A percentile compares a stretch with the other conserved stretches of the same genome.
phyloP scores from a whole-genome alignment of 2,888 invertebrate species.

The Parochlus steinenii region DNA sequence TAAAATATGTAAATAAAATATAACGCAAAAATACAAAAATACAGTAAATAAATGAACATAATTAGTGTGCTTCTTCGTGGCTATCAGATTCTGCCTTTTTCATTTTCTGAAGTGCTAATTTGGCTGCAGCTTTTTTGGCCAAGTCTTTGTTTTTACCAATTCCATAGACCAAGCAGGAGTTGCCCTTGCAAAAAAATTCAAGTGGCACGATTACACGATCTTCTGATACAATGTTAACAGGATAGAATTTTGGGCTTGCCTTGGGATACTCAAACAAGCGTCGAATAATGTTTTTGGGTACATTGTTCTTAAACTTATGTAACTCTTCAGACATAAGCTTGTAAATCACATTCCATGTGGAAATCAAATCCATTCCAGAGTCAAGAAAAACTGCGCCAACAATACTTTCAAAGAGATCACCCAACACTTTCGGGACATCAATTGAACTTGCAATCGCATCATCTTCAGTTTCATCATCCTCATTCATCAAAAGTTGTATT shows the following conservation, averaged over 20 bases:
- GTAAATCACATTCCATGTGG: slow-evolving; percentile 70
- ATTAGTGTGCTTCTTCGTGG: no score
- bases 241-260: slow-evolving; percentile 48
- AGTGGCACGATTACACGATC: slow-evolving; percentile 41
- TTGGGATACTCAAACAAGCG: slow-evolving; percentile 68
- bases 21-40: no score
- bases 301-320: slow-evolving; percentile 56
- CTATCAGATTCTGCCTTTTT: no score
- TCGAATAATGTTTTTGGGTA: slow-evolving; percentile 84
- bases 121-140: slow-evolving; percentile 65
- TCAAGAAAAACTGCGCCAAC: slow-evolving; percentile 86
- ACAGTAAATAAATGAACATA: no score
- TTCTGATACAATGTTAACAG: slow-evolving; percentile 19
- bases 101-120: slow-evolving; percentile 63
- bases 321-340: slow-evolving; percentile 76
- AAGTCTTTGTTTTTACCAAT: slow-evolving; percentile 50
- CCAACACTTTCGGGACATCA: slow-evolving; percentile 77
- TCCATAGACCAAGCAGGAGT: slow-evolving; percentile 43
- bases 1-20: no score
- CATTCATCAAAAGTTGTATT: slow-evolving; percentile 24
- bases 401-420: slow-evolving; percentile 86
- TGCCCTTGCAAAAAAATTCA: slow-evolving; percentile 40
- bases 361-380: slow-evolving; percentile 48
- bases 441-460: slow-evolving; percentile 33
- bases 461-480: slow-evolving; percentile 16